phyloP scores from a whole-genome alignment of 2,113 vertebrate species.

The Gila orcuttii region DNA sequence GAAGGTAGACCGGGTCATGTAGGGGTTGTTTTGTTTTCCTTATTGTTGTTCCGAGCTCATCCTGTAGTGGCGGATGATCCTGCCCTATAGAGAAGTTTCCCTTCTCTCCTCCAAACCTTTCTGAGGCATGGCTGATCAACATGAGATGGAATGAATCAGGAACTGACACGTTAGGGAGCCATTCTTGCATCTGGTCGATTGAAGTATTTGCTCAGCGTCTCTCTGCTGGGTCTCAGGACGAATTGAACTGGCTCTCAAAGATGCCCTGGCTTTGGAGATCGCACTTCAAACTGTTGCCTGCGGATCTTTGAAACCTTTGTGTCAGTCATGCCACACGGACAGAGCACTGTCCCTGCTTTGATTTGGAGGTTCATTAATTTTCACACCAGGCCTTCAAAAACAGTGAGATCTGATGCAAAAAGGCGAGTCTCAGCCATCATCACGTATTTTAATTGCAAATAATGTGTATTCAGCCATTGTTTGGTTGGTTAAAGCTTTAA shows the following conservation, averaged over 20 bases:
- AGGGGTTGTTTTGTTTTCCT: not conserved
- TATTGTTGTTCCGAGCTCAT: not conserved
- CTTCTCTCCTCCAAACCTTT: not conserved
- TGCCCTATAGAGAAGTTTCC: not conserved
- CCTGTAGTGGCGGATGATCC: not conserved
- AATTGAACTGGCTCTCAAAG: constrained; percentile 63
- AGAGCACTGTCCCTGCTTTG: constrained; percentile 49
- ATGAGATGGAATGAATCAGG: constrained; percentile 43
- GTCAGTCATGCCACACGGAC: constrained; percentile 51
- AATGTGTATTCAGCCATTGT: constrained; percentile 54
- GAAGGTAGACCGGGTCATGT: not conserved
- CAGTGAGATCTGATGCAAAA: constrained; percentile 30
- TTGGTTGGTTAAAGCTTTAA: constrained; percentile 34
- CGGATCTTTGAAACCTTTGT: constrained; percentile 60
- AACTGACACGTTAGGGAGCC: constrained; percentile 62
- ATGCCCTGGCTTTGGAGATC: constrained; percentile 64
- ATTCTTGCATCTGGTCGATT: constrained; percentile 58
- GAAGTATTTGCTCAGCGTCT: constrained; percentile 68
- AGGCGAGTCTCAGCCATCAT: constrained; percentile 39
- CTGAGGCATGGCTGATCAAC: not conserved
- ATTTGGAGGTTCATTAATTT: constrained; percentile 62
- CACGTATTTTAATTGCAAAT: constrained; percentile 54
- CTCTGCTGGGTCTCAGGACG: constrained; percentile 57
- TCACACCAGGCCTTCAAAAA: constrained; percentile 55
- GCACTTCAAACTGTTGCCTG: constrained; percentile 65